Base-by-base conservation (phyloP, 2,888 invertebrate species). In the Heliconius erato region DNA sequence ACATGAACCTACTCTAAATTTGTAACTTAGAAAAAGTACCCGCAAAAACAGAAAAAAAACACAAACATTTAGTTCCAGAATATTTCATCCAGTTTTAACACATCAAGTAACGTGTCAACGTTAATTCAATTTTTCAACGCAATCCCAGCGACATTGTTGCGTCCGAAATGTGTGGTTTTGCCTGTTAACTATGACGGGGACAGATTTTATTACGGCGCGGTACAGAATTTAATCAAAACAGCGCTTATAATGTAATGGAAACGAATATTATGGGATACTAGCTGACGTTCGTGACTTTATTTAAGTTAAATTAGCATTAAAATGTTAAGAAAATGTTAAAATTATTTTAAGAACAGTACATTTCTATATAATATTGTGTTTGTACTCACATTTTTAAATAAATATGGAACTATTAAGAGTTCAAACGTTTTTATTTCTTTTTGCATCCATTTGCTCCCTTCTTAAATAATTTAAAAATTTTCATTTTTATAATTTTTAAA, bases 61-160 rank as follows among this genome's bases (percentile, higher is more conserved):
- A n/a, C 9, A 9, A 76, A 63, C n/a, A 32, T n/a, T 23, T n/a
- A 40, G 2, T 44, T 5, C n/a, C 23, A 59, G 35, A 59, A 74
- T 59, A 23, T 49, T 65, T 71, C 72, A 77, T 81, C 81, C 69
- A 79, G 74, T 77, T 71, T 76, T 69, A 72, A 85, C 86, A 72
- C 85, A 87, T 82, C 35, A 49, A 80, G 86, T 86, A 84, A 85
- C 78, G 86, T 89, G 88, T 86, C 88, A 84, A 83, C 87, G 89
- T 91, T 92, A 93, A 94, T 93, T 94, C 91, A 94, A 94, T 94
- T 94, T 94, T 94, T 94, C 91, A 88, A 85, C 69, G 82, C 74
- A 69, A 79, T 78, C 74, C 71, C 78, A 83, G 87, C 88, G 89
- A 93, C 94, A 92, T 89, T 93, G 94, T 94, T 90, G 93, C 90